These are phyloP conservation scores for Drosophila paulistorum DNA, from an alignment of 1,140 invertebrate genomes.

Conservation along the genomic window DNA sequence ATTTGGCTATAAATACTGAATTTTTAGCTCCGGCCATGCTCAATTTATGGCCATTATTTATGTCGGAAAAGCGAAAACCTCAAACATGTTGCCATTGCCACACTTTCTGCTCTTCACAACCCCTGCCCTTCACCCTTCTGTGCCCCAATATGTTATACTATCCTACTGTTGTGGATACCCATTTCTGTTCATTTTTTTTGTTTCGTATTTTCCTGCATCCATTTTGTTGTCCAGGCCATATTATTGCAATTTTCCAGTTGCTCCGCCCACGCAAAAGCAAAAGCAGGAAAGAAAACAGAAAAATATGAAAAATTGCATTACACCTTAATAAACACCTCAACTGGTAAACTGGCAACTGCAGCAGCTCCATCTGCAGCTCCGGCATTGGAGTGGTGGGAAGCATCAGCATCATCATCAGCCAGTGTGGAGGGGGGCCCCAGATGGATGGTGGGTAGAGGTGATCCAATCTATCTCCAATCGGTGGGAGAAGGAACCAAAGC, in stretches of 20 bases:
- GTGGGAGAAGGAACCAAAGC: conserved; percentile 12
- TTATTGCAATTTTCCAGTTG: conserved; percentile 81
- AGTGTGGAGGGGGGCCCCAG: background rate
- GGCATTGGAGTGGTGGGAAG: conserved; percentile 25
- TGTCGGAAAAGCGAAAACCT: conserved; percentile 82
- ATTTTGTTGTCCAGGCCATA: conserved; percentile 75
- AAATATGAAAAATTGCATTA: conserved; percentile 82
- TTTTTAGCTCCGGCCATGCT: conserved; percentile 83
- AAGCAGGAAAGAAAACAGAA: conserved; percentile 50
- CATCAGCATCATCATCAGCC: background rate
- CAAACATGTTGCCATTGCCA: conserved; percentile 81
- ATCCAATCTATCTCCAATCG: conserved; percentile 16
- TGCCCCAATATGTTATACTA: conserved; percentile 8
- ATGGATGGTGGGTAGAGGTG: conserved; percentile 1
- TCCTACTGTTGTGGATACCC: conserved; percentile 8
- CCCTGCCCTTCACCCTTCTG: background rate
- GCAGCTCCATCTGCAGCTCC: background rate
- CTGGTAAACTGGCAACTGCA: conserved; percentile 47
- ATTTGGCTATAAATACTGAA: conserved; percentile 83
- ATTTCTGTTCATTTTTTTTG: conserved; percentile 29
- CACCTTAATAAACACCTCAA: conserved; percentile 81
- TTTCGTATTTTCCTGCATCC: conserved; percentile 55
- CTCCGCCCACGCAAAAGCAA: conserved; percentile 68
- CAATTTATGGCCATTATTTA: conserved; percentile 83
- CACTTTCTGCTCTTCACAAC: conserved; percentile 57